These are phyloP conservation scores for Patella caerulea DNA, from an alignment of 2,888 invertebrate genomes.

Conservation along the genomic window DNA sequence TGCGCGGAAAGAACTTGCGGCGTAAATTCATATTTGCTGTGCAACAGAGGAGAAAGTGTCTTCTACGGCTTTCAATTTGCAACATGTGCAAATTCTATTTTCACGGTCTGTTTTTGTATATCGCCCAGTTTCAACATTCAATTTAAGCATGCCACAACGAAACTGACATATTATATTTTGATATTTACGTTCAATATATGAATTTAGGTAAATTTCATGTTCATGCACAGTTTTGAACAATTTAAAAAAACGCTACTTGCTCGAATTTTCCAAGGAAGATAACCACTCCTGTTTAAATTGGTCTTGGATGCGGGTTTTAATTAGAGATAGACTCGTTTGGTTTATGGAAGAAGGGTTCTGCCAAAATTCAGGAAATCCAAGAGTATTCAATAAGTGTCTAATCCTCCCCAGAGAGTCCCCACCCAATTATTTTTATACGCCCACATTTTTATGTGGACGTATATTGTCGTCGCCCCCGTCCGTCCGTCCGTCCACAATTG, in stretches of 20 bases:
- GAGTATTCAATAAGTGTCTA: too few relatives aligned
- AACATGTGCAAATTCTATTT: constrained; percentile 1
- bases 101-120: background rate
- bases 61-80: background rate
- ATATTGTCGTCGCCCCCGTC: too few relatives aligned
- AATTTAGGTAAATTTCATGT: background rate
- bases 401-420: too few relatives aligned
- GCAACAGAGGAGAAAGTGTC: background rate
- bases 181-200: constrained; percentile 1
- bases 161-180: too few relatives aligned
- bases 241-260: constrained; percentile 1
- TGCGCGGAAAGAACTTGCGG: too few relatives aligned
- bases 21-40: background rate
- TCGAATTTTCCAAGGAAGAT: background rate
- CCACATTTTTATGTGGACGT: too few relatives aligned
- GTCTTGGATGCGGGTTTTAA: background rate
- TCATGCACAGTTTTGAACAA: background rate
- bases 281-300: background rate
- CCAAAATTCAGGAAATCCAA: too few relatives aligned
- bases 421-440: too few relatives aligned
- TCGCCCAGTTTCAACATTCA: constrained; percentile 9
- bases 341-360: too few relatives aligned
- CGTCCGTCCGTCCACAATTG: too few relatives aligned
- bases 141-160: background rate
- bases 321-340: background rate